A percentile compares a stretch with the other conserved stretches of the same genome.
phyloP scores from a whole-genome alignment of 2,888 invertebrate species.

The Cyaniris semiargus region DNA sequence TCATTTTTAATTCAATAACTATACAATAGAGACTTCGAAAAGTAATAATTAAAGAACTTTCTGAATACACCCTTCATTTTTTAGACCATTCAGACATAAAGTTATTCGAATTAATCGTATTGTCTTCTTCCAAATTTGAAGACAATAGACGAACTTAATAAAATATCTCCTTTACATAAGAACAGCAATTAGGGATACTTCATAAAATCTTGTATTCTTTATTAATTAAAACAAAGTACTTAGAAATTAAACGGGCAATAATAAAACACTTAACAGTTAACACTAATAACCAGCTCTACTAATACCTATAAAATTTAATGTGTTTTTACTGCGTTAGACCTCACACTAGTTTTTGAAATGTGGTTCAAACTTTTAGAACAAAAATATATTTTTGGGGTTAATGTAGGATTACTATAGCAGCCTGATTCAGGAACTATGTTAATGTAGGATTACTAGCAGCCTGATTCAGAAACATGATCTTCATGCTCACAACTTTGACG shows the following conservation, averaged over 20 bases:
- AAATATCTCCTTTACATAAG: not conserved
- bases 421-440: too few relatives aligned
- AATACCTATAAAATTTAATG: too few relatives aligned
- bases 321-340: too few relatives aligned
- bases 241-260: not conserved
- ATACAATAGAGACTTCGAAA: constrained; percentile 4
- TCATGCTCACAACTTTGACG: too few relatives aligned
- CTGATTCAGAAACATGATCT: too few relatives aligned
- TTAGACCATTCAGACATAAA: not conserved
- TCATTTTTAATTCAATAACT: not conserved
- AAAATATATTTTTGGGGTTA: too few relatives aligned
- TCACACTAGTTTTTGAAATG: too few relatives aligned
- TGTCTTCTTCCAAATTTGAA: not conserved
- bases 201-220: not conserved
- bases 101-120: constrained; percentile 8
- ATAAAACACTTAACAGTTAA: not conserved
- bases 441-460: too few relatives aligned
- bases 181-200: not conserved
- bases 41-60: constrained; percentile 7
- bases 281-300: too few relatives aligned
- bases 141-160: constrained; percentile 3
- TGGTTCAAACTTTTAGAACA: too few relatives aligned
- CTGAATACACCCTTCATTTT: constrained; percentile 8
- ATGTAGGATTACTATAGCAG: too few relatives aligned
- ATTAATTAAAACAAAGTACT: not conserved